Conservation (phyloP, 2,888 invertebrate genomes). For the Cephonodes hylas region DNA sequence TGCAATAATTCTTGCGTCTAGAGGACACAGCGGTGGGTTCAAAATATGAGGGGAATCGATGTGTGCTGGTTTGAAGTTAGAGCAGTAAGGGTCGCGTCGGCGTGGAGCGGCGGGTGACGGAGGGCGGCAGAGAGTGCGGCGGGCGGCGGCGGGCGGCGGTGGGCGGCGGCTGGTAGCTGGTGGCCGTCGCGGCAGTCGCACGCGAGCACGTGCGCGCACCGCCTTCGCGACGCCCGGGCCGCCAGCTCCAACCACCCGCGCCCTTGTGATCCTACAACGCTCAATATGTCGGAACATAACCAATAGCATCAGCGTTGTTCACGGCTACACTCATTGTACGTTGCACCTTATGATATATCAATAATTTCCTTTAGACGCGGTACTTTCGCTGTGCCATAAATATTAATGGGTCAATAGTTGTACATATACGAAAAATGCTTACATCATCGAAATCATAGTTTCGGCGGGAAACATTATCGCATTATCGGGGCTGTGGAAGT, state of each 20-base stretch:
- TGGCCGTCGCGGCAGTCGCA: constrained; percentile 71
- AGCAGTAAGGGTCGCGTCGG: constrained; percentile 27
- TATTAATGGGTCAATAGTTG: constrained; percentile 69
- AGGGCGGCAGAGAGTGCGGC: constrained; percentile 6
- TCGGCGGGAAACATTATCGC: constrained; percentile 68
- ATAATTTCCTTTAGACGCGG: constrained; percentile 3
- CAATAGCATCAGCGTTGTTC: constrained; percentile 11
- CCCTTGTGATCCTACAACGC: constrained; percentile 50
- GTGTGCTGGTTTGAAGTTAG: constrained; percentile 37
- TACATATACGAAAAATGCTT: constrained; percentile 61
- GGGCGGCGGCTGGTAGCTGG: constrained; percentile 55
- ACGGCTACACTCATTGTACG: neutral
- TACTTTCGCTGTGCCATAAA: constrained; percentile 38
- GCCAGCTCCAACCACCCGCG: constrained; percentile 45
- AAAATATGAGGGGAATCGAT: constrained; percentile 36
- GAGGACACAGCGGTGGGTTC: constrained; percentile 19
- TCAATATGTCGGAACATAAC: constrained; percentile 50
- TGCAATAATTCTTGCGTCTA: constrained; percentile 2
- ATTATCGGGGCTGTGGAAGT: constrained; percentile 14
- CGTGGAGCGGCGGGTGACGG: constrained; percentile 41
- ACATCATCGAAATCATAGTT: constrained; percentile 64
- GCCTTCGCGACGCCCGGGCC: constrained; percentile 57
- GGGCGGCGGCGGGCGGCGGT: constrained; percentile 42
- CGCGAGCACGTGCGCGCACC: constrained; percentile 74
- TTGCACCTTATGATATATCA: neutral